Percentiles rank a stretch among this genome's conserved stretches.
These are phyloP conservation scores for Melipona beecheii DNA, from an alignment of 2,888 invertebrate species.

Conservation along the genomic window DNA sequence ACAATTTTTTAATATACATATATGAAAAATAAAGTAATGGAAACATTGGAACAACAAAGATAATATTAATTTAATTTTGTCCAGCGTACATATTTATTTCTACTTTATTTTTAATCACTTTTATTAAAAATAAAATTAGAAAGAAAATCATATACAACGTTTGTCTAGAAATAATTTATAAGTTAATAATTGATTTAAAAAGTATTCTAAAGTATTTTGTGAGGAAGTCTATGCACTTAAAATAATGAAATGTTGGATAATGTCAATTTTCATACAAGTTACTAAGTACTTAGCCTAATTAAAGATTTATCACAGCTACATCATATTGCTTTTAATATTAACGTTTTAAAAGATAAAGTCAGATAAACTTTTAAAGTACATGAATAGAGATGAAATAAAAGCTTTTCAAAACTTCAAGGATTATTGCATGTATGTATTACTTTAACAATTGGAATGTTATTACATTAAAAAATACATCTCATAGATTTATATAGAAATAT, in stretches of 20 bases:
- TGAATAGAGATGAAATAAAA: neutral
- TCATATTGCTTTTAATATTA: neutral
- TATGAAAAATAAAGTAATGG: neutral
- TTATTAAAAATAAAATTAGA: too few species aligned
- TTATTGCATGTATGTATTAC: neutral
- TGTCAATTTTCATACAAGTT: neutral
- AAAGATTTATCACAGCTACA: neutral
- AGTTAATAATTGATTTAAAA: too few species aligned
- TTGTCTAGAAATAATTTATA: too few species aligned
- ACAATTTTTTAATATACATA: neutral
- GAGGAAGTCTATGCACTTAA: too few species aligned
- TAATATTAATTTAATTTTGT: neutral
- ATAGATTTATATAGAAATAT: neutral
- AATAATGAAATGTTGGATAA: too few species aligned
- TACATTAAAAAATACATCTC: too few species aligned
- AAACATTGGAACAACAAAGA: neutral
- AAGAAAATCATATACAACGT: too few species aligned
- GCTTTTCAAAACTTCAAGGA: neutral
- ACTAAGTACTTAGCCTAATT: slow-evolving; percentile 1
- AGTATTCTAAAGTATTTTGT: too few species aligned
- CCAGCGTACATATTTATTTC: neutral
- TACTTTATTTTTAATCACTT: neutral
- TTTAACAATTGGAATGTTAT: neutral
- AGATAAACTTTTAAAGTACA: neutral
- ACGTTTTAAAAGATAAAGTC: neutral